Evolutionary conservation across 2,888 invertebrate genomes (phyloP), one percentile per base, ranked within the genome.

Genomic region (Bhutanitis thaidina): DNA sequence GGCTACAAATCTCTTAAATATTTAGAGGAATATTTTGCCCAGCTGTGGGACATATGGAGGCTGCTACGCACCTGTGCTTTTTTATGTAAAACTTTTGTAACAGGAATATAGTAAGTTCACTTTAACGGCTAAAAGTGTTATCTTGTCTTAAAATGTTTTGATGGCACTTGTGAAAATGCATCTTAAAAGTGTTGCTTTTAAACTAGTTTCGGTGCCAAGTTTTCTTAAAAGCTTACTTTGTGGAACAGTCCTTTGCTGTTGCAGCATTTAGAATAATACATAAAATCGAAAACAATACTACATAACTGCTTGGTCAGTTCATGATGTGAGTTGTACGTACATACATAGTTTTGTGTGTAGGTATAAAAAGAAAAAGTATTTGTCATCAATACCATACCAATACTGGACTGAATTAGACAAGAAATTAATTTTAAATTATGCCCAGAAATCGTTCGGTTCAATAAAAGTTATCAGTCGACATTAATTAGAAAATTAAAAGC

Each of bases 141-240:
- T 12, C n/a, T n/a, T n/a, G 12, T 10, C 10, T 12, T 34, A 12
- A 34, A n/a, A 34, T 34, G 34, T 13, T 8, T 13, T 7, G 27
- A 20, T n/a, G 13, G 14, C 74, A 56, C 20, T 5, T 20, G 20
- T 20, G 20, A 20, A 20, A 20, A 20, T 20, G 20, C 20, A 20
- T 20, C 20, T 20, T 20, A 20, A 20, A 20, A 20, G 5, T 20
- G 20, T 20, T 20, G 20, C 20, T 2, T 5, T 20, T 5, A 20
- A 20, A 20, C 5, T 20, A 20, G 2, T 20, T 20, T 20, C 20
- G 20, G 20, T 20, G 20, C 20, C 20, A 82, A 73, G 61, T 61
- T 50, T 55, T 54, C 58, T 51, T 48, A 15, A 48, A 41, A 27
- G 48, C 40, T 32, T 40, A 35, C 40, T 48, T 35, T 32, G 34